These are phyloP conservation scores for Paraplagusia blochii DNA, from an alignment of 2,113 vertebrate genomes.

Conservation along the genomic window DNA sequence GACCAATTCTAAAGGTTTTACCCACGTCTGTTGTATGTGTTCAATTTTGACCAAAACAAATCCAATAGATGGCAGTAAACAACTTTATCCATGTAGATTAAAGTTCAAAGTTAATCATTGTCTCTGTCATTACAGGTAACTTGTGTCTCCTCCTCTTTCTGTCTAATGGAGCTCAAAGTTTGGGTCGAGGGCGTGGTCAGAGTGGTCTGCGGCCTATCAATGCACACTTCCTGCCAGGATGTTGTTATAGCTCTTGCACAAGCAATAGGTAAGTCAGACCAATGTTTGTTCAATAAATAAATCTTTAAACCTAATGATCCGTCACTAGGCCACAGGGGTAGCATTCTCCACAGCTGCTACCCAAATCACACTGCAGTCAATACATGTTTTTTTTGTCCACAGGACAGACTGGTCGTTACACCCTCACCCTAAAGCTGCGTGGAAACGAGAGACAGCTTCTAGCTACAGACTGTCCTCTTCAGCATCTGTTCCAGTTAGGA, in stretches of 20 bases:
- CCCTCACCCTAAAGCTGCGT: constrained; percentile 83
- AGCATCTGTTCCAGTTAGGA: constrained; percentile 83
- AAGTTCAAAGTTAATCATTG: too few relatives aligned
- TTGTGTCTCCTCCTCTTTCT: background rate
- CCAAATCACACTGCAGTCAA: too few relatives aligned
- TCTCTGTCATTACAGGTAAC: constrained; percentile 5
- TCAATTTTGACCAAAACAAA: too few relatives aligned
- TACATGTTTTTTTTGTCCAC: background rate
- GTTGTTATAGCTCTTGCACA: constrained; percentile 91
- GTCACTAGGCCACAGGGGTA: too few relatives aligned
- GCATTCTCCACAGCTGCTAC: too few relatives aligned
- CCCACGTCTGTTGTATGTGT: too few relatives aligned
- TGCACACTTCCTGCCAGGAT: constrained; percentile 89
- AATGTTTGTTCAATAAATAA: too few relatives aligned
- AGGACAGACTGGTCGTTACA: constrained; percentile 93
- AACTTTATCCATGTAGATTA: background rate
- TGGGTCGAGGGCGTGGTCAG: constrained; percentile 90
- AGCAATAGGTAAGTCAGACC: constrained; percentile 85
- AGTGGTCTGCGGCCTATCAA: constrained; percentile 87
- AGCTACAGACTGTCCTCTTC: constrained; percentile 82
- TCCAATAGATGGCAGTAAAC: too few relatives aligned
- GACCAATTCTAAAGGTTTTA: too few relatives aligned
- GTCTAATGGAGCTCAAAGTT: constrained; percentile 91
- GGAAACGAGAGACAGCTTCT: constrained; percentile 85
- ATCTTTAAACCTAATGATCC: too few relatives aligned